phyloP scores from a whole-genome alignment of 2,888 invertebrate genomes.

The Cinara cedri region DNA sequence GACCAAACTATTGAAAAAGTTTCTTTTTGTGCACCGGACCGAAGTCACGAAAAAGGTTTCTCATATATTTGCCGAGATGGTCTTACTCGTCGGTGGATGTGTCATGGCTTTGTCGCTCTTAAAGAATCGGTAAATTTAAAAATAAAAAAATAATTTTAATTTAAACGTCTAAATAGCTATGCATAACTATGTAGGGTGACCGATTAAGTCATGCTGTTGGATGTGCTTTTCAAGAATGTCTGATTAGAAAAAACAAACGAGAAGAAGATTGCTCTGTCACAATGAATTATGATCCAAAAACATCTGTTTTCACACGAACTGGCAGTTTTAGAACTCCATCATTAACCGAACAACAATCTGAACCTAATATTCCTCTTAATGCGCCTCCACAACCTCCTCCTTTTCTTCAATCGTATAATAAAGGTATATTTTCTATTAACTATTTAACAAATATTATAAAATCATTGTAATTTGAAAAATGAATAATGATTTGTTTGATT shows the following conservation, averaged over 20 bases:
- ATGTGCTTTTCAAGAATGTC: conserved; percentile 97
- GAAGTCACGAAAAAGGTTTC: conserved; percentile 96
- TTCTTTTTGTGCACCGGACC: conserved; percentile 99
- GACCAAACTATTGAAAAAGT: conserved; percentile 99
- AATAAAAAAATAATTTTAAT: background rate
- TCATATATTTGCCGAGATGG: conserved; percentile 99
- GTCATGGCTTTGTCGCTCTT: conserved; percentile 96
- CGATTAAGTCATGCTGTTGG: conserved; percentile 98
- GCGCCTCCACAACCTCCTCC: conserved; percentile 48
- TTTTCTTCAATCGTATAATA: conserved; percentile 43
- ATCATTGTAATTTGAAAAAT: background rate
- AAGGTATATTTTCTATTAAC: conserved; percentile 24
- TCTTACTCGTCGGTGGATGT: conserved; percentile 99
- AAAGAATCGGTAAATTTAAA: conserved; percentile 78
- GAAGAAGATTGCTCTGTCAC: conserved; percentile 95
- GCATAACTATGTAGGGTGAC: conserved; percentile 74
- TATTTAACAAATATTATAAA: background rate
- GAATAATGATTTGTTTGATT: background rate
- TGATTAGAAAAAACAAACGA: conserved; percentile 95
- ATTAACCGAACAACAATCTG: conserved; percentile 74
- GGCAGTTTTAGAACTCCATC: conserved; percentile 89
- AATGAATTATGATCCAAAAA: conserved; percentile 89
- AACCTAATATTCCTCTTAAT: conserved; percentile 43
- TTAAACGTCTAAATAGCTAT: conserved; percentile 6
- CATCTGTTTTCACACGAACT: conserved; percentile 88